Evolutionary conservation across 2,797 vertebrate species (phyloP).

Genomic region (Poeciliopsis turneri): DNA sequence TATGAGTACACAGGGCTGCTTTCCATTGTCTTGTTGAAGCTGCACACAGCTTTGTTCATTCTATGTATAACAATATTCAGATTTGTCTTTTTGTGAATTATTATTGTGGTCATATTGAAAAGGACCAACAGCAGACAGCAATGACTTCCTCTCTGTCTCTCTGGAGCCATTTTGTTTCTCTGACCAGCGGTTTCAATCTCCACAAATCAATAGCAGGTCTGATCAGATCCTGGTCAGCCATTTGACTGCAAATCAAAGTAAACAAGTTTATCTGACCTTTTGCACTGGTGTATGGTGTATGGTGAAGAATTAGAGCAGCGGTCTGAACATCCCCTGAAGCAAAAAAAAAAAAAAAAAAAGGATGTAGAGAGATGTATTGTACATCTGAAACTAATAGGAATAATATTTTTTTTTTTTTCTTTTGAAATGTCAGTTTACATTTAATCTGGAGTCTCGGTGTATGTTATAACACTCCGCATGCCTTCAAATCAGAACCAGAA

Average conservation of each 20-base stretch:
- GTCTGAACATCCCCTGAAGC: neutral
- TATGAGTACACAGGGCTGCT: neutral
- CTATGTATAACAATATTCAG: neutral
- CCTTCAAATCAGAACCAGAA: neutral
- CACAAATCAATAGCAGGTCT: neutral
- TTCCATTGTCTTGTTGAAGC: neutral
- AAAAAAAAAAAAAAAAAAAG: no score
- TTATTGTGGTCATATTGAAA: neutral
- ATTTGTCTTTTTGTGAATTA: neutral
- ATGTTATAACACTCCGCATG: neutral
- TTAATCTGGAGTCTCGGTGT: constrained; percentile 5
- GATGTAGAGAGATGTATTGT: neutral
- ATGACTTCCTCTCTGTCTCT: neutral
- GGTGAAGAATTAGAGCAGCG: neutral
- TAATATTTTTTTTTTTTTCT: neutral
- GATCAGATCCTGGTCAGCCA: neutral
- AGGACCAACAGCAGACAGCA: neutral
- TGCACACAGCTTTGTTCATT: neutral
- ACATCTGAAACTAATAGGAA: neutral
- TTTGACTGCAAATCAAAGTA: no score
- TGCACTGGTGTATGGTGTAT: no score
- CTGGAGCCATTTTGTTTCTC: neutral
- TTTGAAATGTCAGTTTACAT: neutral
- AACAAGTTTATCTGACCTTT: neutral
- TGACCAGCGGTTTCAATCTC: neutral